Evolutionary conservation across 2,113 vertebrate genomes (phyloP).

Genomic region (Cygnus buccinator): DNA sequence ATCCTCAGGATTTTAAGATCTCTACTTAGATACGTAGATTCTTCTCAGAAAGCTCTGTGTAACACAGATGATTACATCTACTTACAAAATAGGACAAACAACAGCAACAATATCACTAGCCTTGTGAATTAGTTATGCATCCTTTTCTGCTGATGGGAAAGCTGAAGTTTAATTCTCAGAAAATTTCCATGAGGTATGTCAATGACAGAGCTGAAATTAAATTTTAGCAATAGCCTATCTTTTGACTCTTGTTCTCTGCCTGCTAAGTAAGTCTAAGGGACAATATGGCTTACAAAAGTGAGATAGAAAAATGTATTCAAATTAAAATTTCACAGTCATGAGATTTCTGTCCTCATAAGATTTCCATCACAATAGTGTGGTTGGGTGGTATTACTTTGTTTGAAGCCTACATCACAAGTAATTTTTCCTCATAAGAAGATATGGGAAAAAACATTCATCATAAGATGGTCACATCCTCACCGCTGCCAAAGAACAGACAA

Average conservation of each 20-base stretch:
- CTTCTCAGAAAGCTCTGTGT: not conserved
- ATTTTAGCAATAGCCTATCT: not conserved
- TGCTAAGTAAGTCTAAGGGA: not conserved
- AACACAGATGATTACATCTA: not conserved
- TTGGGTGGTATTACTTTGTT: not conserved
- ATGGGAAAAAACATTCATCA: not conserved
- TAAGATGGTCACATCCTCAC: not conserved
- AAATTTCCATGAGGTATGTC: not conserved
- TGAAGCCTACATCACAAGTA: not conserved
- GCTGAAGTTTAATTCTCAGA: not conserved
- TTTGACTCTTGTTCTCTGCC: not conserved
- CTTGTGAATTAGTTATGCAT: conserved; percentile 23
- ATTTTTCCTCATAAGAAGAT: not conserved
- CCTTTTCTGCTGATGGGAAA: conserved; percentile 7
- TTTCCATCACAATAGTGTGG: not conserved
- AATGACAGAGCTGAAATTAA: not conserved
- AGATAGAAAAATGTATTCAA: not conserved
- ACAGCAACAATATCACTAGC: not conserved
- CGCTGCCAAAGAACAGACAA: not conserved
- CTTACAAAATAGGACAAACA: conserved; percentile 46
- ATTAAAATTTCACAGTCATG: not conserved
- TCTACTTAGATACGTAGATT: conserved; percentile 27
- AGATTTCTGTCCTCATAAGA: not conserved
- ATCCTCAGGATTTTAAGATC: conserved; percentile 45
- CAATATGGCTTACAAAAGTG: not conserved